These are phyloP conservation scores for Rhingia rostrata DNA, from an alignment of 2,888 invertebrate genomes.

Conservation along the genomic window DNA sequence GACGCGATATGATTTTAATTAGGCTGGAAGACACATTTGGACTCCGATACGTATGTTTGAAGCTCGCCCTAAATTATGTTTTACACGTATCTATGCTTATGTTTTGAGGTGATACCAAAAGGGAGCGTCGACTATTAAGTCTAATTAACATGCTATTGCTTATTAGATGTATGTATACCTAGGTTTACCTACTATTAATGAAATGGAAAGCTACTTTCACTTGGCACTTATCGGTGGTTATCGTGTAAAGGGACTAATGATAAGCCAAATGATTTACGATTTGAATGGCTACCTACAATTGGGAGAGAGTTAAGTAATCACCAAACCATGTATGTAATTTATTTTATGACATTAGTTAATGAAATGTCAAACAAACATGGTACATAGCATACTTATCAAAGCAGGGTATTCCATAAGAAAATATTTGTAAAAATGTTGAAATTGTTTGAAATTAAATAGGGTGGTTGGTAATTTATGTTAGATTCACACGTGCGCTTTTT, in stretches of 20 bases:
- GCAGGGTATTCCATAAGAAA: too few relatives aligned
- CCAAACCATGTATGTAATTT: too few relatives aligned
- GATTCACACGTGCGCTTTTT: too few relatives aligned
- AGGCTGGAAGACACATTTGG: slow-evolving; percentile 4
- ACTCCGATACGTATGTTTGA: neutral
- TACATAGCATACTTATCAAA: too few relatives aligned
- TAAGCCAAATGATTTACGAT: slow-evolving; percentile 25
- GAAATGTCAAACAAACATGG: too few relatives aligned
- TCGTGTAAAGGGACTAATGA: slow-evolving; percentile 9
- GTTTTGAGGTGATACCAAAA: neutral
- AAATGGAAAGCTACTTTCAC: slow-evolving; percentile 60
- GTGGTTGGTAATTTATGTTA: too few relatives aligned
- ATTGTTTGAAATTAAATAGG: too few relatives aligned
- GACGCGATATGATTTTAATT: slow-evolving; percentile 37
- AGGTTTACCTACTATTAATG: neutral
- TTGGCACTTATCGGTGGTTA: slow-evolving; percentile 34
- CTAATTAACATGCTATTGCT: slow-evolving; percentile 35
- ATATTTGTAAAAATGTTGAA: too few relatives aligned
- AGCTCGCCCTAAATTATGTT: slow-evolving; percentile 3
- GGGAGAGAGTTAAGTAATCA: neutral
- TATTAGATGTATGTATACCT: neutral
- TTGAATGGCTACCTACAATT: neutral
- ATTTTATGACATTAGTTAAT: too few relatives aligned
- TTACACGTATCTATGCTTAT: neutral
- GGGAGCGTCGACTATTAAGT: slow-evolving; percentile 22